A percentile compares a stretch with the other conserved stretches of the same genome.
These are phyloP conservation scores for Orthochromis malagaraziensis DNA, from an alignment of 2,113 vertebrate genomes.

Conservation along the genomic window DNA sequence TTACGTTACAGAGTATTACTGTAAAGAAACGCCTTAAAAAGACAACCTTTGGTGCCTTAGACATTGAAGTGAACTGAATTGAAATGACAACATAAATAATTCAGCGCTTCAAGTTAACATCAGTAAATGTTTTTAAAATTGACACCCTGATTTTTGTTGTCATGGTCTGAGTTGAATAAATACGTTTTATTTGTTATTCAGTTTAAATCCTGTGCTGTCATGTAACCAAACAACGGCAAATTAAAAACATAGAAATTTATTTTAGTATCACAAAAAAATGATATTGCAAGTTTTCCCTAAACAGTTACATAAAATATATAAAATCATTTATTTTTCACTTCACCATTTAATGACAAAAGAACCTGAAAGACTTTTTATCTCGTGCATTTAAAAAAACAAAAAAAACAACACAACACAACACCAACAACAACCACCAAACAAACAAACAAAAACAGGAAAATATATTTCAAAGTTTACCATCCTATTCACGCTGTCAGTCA, in stretches of 20 bases:
- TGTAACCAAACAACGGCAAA: neutral
- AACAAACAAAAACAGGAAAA: neutral
- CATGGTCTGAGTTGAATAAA: neutral
- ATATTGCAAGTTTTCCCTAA: neutral
- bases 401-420: neutral
- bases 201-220: neutral
- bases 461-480: too few species aligned
- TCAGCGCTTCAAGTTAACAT: neutral
- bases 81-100: neutral
- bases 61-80: neutral
- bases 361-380: neutral
- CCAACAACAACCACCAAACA: neutral
- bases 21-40: neutral
- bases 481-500: neutral
- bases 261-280: neutral
- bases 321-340: neutral
- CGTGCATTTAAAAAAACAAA: rapidly evolving
- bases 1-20: neutral
- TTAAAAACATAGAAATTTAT: neutral
- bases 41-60: neutral
- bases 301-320: neutral
- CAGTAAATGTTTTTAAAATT: neutral
- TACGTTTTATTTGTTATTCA: neutral
- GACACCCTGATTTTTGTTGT: neutral
- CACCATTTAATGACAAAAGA: rapidly evolving